Evolutionary conservation across 2,888 invertebrate species (phyloP).

Genomic region (Rutpela maculata): DNA sequence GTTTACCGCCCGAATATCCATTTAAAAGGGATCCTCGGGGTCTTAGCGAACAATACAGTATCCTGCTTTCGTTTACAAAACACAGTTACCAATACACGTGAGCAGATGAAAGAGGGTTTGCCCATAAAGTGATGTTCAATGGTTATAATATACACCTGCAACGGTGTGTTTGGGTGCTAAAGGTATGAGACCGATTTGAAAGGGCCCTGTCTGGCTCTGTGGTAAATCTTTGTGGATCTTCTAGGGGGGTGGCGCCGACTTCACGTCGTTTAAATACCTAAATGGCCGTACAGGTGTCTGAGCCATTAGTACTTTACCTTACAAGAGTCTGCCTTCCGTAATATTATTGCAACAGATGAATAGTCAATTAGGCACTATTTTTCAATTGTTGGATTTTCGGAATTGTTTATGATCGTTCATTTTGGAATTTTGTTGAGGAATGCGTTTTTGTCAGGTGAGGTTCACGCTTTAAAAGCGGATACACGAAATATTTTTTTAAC

Average conservation of each 20-base stretch:
- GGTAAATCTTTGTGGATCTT: conserved; percentile 62
- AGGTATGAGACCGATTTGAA: conserved; percentile 54
- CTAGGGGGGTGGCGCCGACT: conserved; percentile 69
- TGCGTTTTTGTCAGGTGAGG: neutral
- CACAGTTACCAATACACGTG: conserved; percentile 41
- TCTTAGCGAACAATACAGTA: conserved; percentile 27
- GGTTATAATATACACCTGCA: conserved; percentile 44
- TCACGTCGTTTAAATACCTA: conserved; percentile 50
- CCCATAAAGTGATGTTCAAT: conserved; percentile 38
- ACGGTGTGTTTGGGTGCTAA: conserved; percentile 51
- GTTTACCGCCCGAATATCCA: neutral
- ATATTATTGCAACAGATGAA: conserved; percentile 51
- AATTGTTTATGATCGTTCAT: conserved; percentile 33
- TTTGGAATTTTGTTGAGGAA: neutral
- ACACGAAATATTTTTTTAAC: neutral
- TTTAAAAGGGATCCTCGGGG: neutral
- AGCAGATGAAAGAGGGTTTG: conserved; percentile 41
- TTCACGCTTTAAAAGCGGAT: neutral
- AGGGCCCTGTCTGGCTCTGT: conserved; percentile 56
- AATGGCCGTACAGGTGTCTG: conserved; percentile 66
- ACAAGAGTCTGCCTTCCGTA: conserved; percentile 59
- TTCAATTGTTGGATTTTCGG: conserved; percentile 29
- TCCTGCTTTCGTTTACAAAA: conserved; percentile 57
- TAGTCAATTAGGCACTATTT: conserved; percentile 54
- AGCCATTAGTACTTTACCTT: conserved; percentile 60